These are phyloP conservation scores for Gonioctena quinquepunctata DNA, from an alignment of 1,140 invertebrate genomes.

Conservation along the genomic window DNA sequence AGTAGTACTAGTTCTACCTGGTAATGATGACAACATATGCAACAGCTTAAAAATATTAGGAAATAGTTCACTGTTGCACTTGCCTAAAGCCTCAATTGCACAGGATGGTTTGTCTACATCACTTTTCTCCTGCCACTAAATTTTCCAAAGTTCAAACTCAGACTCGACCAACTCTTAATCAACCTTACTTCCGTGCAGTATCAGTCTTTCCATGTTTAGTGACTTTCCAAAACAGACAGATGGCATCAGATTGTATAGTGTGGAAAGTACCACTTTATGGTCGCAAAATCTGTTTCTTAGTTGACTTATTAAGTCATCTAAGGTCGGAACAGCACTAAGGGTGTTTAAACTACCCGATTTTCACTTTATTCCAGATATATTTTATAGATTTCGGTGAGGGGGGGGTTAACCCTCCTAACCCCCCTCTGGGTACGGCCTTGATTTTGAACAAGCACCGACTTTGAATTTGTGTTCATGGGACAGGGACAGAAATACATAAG, in stretches of 20 bases:
- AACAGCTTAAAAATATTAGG: constrained; percentile 10
- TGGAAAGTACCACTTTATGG: background rate
- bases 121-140: background rate
- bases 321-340: background rate
- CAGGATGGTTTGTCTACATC: background rate
- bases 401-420: no score
- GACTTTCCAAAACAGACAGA: background rate
- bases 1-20: background rate
- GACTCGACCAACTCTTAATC: background rate
- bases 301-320: background rate
- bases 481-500: no score
- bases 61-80: constrained; percentile 9
- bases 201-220: background rate
- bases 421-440: no score
- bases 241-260: background rate
- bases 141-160: background rate
- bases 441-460: no score
- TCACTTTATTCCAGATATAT: no score
- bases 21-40: constrained; percentile 6
- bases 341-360: no score
- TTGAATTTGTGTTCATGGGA: no score
- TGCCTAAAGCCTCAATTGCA: constrained; percentile 3
- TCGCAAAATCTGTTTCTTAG: background rate
- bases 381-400: no score
- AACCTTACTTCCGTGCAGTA: background rate